Conservation (phyloP, 2,888 invertebrate genomes). For the Athripsodes cinereus region DNA sequence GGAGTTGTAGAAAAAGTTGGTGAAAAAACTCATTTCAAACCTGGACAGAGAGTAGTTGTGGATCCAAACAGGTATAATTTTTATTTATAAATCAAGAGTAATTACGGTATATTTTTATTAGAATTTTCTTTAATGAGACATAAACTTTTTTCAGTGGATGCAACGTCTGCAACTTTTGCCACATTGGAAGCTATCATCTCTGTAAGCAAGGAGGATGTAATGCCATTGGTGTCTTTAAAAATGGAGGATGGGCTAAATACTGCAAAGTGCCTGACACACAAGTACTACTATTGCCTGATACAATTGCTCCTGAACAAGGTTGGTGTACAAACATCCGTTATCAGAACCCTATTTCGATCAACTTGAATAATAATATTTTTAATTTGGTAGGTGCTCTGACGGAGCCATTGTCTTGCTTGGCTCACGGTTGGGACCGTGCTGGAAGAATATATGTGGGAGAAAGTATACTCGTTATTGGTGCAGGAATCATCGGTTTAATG, state of each 20-base stretch:
- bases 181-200: conserved; percentile 57
- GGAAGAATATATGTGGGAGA: conserved; percentile 55
- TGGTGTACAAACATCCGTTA: background rate
- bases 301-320: conserved; percentile 56
- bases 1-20: conserved; percentile 56
- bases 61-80: conserved; percentile 58
- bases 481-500: conserved; percentile 68
- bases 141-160: conserved; percentile 55
- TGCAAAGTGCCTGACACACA: conserved; percentile 54
- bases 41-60: conserved; percentile 61
- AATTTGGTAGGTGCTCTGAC: conserved; percentile 51
- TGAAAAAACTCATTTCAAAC: conserved; percentile 49
- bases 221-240: conserved; percentile 57
- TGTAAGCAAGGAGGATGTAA: conserved; percentile 56
- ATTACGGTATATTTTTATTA: too few relatives aligned
- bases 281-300: conserved; percentile 53
- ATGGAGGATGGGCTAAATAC: conserved; percentile 68
- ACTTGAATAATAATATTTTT: background rate
- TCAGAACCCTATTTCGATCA: background rate
- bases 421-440: conserved; percentile 62
- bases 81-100: too few relatives aligned
- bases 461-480: conserved; percentile 59
- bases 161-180: conserved; percentile 55
- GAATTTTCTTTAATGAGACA: background rate
- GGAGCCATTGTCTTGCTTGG: conserved; percentile 65